phyloP scores from a whole-genome alignment of 2,113 vertebrate species.

The Eulemur rufifrons region DNA sequence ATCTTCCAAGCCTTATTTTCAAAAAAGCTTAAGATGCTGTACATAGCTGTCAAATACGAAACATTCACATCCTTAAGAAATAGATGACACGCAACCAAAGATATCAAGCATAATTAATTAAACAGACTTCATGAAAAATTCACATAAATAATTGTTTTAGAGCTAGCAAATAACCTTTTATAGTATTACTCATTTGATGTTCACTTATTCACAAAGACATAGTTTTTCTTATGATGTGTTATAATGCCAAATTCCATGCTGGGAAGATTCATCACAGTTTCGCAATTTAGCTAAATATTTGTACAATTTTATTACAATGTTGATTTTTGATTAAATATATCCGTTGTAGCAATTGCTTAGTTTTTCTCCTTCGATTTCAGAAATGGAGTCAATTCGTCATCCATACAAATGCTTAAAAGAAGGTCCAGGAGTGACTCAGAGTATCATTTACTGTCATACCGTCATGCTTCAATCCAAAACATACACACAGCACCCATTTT shows the following conservation, averaged over 20 bases:
- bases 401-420: background rate
- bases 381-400: constrained; percentile 13
- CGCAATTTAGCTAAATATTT: constrained; percentile 55
- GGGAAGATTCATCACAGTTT: background rate
- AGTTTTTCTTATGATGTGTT: constrained; percentile 5
- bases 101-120: constrained; percentile 46
- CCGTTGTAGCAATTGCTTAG: background rate
- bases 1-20: constrained; percentile 12
- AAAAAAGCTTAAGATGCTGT: background rate
- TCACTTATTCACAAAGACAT: constrained; percentile 38
- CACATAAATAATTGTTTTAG: constrained; percentile 46
- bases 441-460: background rate
- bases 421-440: background rate
- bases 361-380: constrained; percentile 35
- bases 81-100: background rate
- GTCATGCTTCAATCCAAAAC: background rate
- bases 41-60: background rate
- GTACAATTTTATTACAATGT: constrained; percentile 39
- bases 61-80: background rate
- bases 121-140: constrained; percentile 58
- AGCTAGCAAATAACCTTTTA: background rate
- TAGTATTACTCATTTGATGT: background rate
- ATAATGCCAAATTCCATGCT: background rate
- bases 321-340: constrained; percentile 50
- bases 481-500: background rate